Conservation (phyloP, 92 coral and sea anemone species). For the Paragorgia papillata region DNA sequence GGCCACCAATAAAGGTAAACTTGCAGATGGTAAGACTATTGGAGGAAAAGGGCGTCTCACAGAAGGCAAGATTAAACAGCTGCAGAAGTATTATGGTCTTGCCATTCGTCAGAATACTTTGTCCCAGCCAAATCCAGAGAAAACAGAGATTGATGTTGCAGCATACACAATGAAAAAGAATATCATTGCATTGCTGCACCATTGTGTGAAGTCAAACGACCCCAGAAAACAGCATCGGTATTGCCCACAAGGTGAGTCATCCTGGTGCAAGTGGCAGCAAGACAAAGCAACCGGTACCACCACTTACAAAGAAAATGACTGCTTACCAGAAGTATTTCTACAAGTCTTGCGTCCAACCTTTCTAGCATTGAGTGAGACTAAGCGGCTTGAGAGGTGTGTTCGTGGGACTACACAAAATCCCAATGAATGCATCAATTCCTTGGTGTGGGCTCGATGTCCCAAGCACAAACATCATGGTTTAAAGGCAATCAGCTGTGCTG, state of each 20-base stretch:
- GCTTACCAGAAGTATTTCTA: conserved; percentile 43
- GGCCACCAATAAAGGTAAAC: conserved; percentile 31
- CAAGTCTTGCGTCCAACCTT: conserved; percentile 44
- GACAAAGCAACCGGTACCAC: conserved; percentile 41
- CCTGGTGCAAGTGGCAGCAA: no score
- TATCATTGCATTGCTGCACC: no score
- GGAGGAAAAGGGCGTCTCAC: conserved; percentile 52
- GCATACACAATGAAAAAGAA: no score
- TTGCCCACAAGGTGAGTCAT: no score
- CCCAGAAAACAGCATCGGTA: conserved; percentile 53
- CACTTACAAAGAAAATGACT: conserved; percentile 44
- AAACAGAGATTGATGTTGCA: no score
- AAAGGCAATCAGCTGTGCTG: conserved; percentile 51
- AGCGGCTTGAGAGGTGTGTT: conserved; percentile 50
- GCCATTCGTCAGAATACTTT: conserved; percentile 54
- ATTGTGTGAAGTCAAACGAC: conserved; percentile 25
- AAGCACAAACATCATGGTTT: no score
- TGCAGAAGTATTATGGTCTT: no score
- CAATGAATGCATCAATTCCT: no score
- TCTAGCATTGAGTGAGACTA: conserved; percentile 51
- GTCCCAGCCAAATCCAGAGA: conserved; percentile 22
- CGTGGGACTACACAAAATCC: no score
- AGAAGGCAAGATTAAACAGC: conserved; percentile 44
- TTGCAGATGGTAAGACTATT: conserved; percentile 53
- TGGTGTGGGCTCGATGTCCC: no score